Evolutionary conservation across 2,888 invertebrate genomes (phyloP).

Genomic region (Horisme vitalbata): DNA sequence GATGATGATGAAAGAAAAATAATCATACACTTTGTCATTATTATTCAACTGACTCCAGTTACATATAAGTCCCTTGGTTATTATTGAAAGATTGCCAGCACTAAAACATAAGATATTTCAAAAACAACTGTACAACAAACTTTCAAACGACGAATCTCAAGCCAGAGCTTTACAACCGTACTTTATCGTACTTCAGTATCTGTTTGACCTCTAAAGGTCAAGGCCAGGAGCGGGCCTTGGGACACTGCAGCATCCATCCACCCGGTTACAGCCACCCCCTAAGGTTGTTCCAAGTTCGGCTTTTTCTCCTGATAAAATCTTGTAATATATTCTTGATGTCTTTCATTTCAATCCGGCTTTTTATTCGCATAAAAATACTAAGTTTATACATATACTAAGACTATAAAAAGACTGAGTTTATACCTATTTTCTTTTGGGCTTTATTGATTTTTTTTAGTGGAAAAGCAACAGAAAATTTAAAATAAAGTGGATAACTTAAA

Average conservation of each 20-base stretch:
- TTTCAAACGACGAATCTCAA: neutral
- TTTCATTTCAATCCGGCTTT: no score
- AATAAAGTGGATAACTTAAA: no score
- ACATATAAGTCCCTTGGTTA: neutral
- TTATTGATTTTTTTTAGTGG: no score
- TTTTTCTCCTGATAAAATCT: slow-evolving; percentile 1
- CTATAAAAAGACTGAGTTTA: no score
- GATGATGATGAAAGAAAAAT: no score
- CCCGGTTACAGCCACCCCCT: slow-evolving; percentile 5
- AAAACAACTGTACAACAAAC: neutral
- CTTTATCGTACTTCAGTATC: slow-evolving; percentile 11
- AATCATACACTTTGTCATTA: no score
- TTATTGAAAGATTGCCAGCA: neutral
- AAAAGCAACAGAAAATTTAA: no score
- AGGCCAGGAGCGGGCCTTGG: slow-evolving; percentile 47
- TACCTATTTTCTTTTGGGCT: no score
- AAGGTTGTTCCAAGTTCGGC: neutral
- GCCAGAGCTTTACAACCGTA: neutral
- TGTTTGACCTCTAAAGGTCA: slow-evolving; percentile 41
- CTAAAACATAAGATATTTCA: neutral
- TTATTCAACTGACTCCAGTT: no score
- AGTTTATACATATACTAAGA: no score
- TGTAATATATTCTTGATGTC: no score
- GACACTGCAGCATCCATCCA: slow-evolving; percentile 48
- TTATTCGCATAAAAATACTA: no score